phyloP scores from a whole-genome alignment of 2,888 invertebrate genomes.

The Aphrophora alni region DNA sequence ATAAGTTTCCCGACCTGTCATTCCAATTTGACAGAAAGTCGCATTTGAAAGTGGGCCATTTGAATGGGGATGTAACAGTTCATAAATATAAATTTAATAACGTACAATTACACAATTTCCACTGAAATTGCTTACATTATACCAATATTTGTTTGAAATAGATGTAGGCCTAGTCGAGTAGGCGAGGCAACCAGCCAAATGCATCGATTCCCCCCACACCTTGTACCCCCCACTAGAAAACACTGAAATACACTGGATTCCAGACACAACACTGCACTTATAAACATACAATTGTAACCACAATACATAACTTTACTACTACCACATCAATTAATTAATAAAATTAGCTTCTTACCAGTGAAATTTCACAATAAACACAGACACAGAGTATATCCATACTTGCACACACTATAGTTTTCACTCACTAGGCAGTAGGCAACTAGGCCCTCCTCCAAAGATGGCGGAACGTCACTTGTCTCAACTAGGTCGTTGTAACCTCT shows the following conservation, averaged over 20 bases:
- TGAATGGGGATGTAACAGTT: no score
- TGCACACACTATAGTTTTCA: background rate
- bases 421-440: background rate
- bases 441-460: background rate
- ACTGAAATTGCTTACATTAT: background rate
- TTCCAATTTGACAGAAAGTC: background rate
- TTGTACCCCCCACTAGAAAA: background rate
- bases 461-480: constrained; percentile 7
- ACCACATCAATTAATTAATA: background rate
- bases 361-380: background rate
- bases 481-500: constrained; percentile 6
- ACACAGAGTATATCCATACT: background rate
- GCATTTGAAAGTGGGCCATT: background rate
- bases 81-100: no score
- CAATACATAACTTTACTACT: background rate
- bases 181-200: background rate
- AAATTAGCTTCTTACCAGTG: background rate
- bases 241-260: background rate
- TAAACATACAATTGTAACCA: background rate
- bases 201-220: background rate
- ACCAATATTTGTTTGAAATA: background rate
- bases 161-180: background rate
- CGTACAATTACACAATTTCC: no score
- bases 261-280: background rate
- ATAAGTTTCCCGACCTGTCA: background rate